Evolutionary conservation across 2,888 invertebrate genomes (phyloP), one percentile per base, ranked within the genome.

Genomic region (Pammene fasciana): DNA sequence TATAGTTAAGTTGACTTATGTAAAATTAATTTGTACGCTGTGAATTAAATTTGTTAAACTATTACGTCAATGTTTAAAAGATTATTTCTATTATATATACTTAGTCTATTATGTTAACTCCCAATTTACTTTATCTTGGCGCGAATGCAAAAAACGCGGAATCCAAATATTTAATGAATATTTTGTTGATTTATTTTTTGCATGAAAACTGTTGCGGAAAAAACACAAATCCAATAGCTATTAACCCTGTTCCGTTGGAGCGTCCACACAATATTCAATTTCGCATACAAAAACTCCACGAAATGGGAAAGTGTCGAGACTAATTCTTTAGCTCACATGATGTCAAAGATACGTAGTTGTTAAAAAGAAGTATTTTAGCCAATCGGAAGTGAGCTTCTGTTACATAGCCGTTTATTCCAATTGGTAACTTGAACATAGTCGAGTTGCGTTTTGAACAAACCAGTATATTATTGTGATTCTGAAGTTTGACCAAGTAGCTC

Each of bases 301-400:
- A 73, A 78, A 73, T 78, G 76, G 75, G 78, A 80, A 80, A 81
- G 78, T 80, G 75, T 75, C 75, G 75, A 74, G 72, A 73, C 76
- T 74, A 76, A 80, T 78, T 80, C 74, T 70, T 73, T 78, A 76
- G 78, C 78, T 75, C 73, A 70, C 72, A 72, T 75, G 74, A 76
- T 72, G 67, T 77, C 70, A 72, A 72, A 67, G 73, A 74, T 74
- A 66, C 72, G 70, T 45, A 55, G 65, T 56, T 55, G 41, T 36
- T 26, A 57, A 18, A 71, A 62, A 73, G 65, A 73, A 67, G 54
- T 41, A 67, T 75, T 67, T 75, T 71, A 72, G 72, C 74, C 75
- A 79, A 78, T 79, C 72, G 76, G 76, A 76, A 55, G 36, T 54
- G 41, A 73, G 75, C 77, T 77, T 78, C 75, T 80, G 76, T 80